Evolutionary conservation across 2,888 invertebrate species (phyloP).

Genomic region (Agrotis segetum): DNA sequence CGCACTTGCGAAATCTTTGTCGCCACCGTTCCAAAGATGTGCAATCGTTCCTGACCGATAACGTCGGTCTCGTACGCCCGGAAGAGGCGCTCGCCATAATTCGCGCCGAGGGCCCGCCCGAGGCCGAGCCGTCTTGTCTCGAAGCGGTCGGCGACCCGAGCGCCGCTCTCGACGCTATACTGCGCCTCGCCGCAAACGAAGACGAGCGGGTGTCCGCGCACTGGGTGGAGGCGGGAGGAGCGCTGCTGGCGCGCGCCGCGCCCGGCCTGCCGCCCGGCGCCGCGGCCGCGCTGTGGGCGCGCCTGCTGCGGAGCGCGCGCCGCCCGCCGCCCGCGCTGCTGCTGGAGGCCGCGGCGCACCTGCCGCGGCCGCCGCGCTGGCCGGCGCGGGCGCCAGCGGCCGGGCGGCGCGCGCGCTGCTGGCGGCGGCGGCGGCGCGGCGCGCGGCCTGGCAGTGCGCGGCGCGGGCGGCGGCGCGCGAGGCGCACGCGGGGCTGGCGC

Average conservation of each 20-base stretch:
- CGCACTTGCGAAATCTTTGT: conserved; percentile 80
- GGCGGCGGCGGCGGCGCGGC: conserved; percentile 70
- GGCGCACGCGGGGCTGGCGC: conserved; percentile 77
- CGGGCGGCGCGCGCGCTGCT: conserved; percentile 78
- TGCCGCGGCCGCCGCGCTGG: conserved; percentile 72
- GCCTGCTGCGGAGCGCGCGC: conserved; percentile 75
- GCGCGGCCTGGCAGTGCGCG: conserved; percentile 71
- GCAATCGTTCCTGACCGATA: conserved; percentile 75
- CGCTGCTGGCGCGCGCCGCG: conserved; percentile 78
- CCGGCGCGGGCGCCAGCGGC: conserved; percentile 67
- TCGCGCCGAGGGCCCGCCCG: conserved; percentile 73
- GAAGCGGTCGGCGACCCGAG: conserved; percentile 84
- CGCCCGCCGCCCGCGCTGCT: conserved; percentile 75
- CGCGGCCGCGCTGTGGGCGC: conserved; percentile 78
- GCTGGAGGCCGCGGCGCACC: conserved; percentile 72
- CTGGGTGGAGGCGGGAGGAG: conserved; percentile 73
- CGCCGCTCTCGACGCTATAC: conserved; percentile 80
- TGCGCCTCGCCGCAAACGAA: conserved; percentile 68
- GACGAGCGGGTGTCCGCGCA: conserved; percentile 60
- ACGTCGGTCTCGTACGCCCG: conserved; percentile 81
- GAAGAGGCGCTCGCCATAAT: conserved; percentile 83
- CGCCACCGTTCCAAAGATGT: conserved; percentile 73
- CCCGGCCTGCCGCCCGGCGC: conserved; percentile 74
- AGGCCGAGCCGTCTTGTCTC: conserved; percentile 83
- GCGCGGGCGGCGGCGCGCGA: conserved; percentile 69